Percentiles rank a stretch among this genome's conserved stretches.
Conservation (phyloP, 2,113 vertebrate genomes). For the Neogobius melanostomus region DNA sequence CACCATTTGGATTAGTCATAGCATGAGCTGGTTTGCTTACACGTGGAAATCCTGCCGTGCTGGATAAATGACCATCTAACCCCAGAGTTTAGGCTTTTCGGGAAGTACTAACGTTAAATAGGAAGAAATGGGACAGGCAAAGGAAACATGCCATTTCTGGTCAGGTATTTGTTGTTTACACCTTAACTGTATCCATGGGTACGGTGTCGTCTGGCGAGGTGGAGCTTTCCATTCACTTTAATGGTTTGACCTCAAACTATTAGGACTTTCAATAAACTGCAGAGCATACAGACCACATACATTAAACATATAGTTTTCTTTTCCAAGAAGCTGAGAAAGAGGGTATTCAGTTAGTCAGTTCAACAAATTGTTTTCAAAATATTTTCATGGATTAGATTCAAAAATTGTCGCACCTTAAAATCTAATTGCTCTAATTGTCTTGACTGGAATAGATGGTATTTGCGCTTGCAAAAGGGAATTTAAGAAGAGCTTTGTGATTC, state of each 20-base stretch:
- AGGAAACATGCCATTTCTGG: slow-evolving; percentile 27
- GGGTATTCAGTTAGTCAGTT: neutral
- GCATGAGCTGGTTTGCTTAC: slow-evolving; percentile 26
- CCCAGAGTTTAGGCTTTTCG: slow-evolving; percentile 16
- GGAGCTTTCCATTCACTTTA: slow-evolving; percentile 10
- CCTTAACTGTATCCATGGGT: slow-evolving; percentile 7
- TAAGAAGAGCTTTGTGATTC: neutral
- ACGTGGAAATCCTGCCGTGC: slow-evolving; percentile 14
- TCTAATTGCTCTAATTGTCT: neutral
- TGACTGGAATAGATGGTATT: neutral
- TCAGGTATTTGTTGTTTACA: slow-evolving; percentile 30
- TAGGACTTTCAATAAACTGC: neutral
- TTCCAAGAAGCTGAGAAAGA: neutral
- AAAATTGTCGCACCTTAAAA: slow-evolving; percentile 22
- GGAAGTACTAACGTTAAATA: slow-evolving; percentile 16
- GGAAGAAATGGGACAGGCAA: slow-evolving; percentile 16
- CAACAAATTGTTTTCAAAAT: neutral
- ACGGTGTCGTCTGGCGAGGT: neutral
- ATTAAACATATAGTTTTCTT: neutral
- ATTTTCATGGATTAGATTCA: slow-evolving; percentile 33
- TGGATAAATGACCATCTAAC: slow-evolving; percentile 15
- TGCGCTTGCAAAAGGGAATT: neutral
- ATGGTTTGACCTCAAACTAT: neutral
- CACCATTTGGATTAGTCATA: slow-evolving; percentile 37
- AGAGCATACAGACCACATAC: neutral